phyloP scores from a whole-genome alignment of 1,140 invertebrate species.

The Wasmannia auropunctata region DNA sequence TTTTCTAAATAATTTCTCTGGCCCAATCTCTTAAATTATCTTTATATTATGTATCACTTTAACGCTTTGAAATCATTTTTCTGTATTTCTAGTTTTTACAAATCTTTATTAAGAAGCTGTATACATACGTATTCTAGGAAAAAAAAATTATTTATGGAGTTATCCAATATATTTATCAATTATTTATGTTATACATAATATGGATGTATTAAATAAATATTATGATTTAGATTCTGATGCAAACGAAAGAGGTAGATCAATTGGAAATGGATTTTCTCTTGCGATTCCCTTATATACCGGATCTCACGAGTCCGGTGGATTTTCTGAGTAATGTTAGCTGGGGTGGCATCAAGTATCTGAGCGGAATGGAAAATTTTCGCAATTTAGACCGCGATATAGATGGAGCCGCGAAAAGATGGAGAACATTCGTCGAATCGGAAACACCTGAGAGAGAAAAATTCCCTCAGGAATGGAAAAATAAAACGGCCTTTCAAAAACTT shows the following conservation, averaged over 20 bases:
- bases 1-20: not conserved
- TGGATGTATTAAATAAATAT: not conserved
- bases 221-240: slow-evolving; percentile 87
- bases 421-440: slow-evolving; percentile 96
- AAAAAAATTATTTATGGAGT: not conserved
- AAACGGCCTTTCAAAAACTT: slow-evolving; percentile 93
- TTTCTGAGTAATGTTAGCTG: slow-evolving; percentile 94
- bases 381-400: slow-evolving; percentile 97
- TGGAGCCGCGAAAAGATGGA: slow-evolving; percentile 95
- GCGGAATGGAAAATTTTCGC: slow-evolving; percentile 92
- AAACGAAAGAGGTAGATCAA: slow-evolving; percentile 88
- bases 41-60: not conserved
- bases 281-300: slow-evolving; percentile 89
- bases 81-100: not conserved
- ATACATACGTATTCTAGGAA: not conserved
- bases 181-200: not conserved
- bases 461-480: slow-evolving; percentile 98
- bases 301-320: slow-evolving; percentile 91
- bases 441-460: slow-evolving; percentile 97
- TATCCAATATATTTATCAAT: not conserved
- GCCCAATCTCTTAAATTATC: not conserved
- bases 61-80: not conserved
- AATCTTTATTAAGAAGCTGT: not conserved
- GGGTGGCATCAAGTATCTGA: slow-evolving; percentile 94
- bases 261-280: slow-evolving; percentile 95